A percentile compares a stretch with the other conserved stretches of the same genome.
Evolutionary conservation across 2,888 invertebrate genomes (phyloP).

Genomic region (Apodemia mormo): DNA sequence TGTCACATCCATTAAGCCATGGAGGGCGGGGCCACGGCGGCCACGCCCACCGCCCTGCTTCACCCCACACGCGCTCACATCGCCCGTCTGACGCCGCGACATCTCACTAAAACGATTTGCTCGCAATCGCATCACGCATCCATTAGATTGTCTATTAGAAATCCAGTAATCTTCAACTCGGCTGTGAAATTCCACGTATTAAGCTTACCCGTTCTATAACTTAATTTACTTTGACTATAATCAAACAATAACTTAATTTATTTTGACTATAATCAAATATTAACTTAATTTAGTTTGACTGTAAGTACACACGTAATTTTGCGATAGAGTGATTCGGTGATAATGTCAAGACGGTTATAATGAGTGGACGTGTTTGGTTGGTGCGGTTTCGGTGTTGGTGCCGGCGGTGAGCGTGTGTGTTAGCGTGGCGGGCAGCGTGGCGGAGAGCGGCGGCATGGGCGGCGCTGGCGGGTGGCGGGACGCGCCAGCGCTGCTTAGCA

Average conservation of each 20-base stretch:
- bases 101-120: constrained; percentile 71
- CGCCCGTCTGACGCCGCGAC: constrained; percentile 42
- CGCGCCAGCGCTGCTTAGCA: constrained; percentile 75
- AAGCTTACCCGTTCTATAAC: background rate
- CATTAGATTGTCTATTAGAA: constrained; percentile 49
- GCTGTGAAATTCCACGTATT: background rate
- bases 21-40: constrained; percentile 55
- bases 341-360: constrained; percentile 11
- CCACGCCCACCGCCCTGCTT: constrained; percentile 51
- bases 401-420: constrained; percentile 32
- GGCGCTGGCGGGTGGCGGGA: constrained; percentile 64
- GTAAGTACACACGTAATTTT: background rate
- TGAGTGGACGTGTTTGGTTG: constrained; percentile 23
- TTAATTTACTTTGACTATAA: too few species aligned
- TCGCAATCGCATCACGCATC: constrained; percentile 71
- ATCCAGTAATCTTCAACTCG: constrained; percentile 16
- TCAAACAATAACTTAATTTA: too few species aligned
- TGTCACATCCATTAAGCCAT: constrained; percentile 77
- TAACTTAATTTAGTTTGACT: too few species aligned
- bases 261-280: too few species aligned
- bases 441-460: constrained; percentile 61
- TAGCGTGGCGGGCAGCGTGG: constrained; percentile 41
- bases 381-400: constrained; percentile 26
- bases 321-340: background rate
- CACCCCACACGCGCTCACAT: constrained; percentile 38